Conservation (phyloP, 2,797 vertebrate genomes). For the Gobionotothen gibberifrons region DNA sequence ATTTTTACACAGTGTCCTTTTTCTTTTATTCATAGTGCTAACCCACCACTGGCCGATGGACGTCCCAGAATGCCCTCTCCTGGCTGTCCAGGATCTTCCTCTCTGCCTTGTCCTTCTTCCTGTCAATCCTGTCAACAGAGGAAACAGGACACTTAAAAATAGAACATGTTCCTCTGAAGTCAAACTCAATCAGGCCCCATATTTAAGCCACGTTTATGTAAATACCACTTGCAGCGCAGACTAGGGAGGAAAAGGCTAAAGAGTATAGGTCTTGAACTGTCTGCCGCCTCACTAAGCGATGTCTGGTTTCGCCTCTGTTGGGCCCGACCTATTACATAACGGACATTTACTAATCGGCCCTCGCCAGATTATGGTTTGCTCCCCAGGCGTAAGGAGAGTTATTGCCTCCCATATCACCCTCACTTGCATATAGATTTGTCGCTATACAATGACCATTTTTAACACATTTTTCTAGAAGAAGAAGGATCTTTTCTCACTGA, state of each 20-base stretch:
- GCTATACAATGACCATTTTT: not conserved
- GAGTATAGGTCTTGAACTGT: constrained; percentile 52
- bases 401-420: constrained; percentile 8
- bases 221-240: constrained; percentile 17
- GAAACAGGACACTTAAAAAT: constrained; percentile 20
- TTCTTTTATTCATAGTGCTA: not conserved
- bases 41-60: constrained; percentile 96
- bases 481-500: not conserved
- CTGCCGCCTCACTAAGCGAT: constrained; percentile 40
- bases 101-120: constrained; percentile 97
- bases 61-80: constrained; percentile 98
- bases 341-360: constrained; percentile 61
- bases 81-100: constrained; percentile 97
- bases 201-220: not conserved
- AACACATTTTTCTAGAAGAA: constrained; percentile 4
- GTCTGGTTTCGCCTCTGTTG: constrained; percentile 33
- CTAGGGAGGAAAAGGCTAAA: constrained; percentile 29
- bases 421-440: constrained; percentile 7
- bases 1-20: constrained; percentile 8
- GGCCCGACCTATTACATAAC: constrained; percentile 62
- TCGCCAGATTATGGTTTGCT: constrained; percentile 27
- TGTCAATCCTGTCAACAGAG: constrained; percentile 89
- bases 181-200: constrained; percentile 9
- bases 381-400: constrained; percentile 12
- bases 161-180: constrained; percentile 4